Percentiles rank a stretch among this genome's conserved stretches.
These are phyloP conservation scores for Epizoanthus ramosus DNA, from an alignment of 92 coral and sea anemone genomes.

Conservation along the genomic window DNA sequence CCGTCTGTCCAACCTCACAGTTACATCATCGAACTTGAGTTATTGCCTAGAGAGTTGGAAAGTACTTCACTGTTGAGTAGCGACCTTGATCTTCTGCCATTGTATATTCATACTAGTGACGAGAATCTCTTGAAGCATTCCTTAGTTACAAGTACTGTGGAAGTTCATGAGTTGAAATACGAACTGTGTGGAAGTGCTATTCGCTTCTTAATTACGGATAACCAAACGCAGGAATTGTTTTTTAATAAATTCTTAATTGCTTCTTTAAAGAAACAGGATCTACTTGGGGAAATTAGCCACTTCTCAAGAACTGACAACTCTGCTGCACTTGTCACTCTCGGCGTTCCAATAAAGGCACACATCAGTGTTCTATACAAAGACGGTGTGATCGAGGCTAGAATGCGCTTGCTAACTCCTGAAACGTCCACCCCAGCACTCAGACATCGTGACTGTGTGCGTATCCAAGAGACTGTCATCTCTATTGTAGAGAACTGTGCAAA, in stretches of 20 bases:
- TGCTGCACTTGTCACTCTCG: neutral
- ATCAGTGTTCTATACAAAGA: neutral
- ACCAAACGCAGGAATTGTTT: neutral
- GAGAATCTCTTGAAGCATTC: neutral
- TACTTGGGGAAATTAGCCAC: neutral
- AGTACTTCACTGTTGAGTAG: neutral
- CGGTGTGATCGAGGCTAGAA: neutral
- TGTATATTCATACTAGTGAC: neutral
- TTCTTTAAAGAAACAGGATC: neutral
- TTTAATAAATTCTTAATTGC: neutral
- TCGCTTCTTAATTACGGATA: neutral
- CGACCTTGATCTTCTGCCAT: constrained; percentile 14
- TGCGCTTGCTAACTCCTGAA: no score
- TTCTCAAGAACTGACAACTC: neutral
- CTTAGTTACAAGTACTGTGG: neutral
- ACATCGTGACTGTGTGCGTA: no score
- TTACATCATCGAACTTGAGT: no score
- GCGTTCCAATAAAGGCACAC: neutral
- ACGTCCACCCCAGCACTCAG: no score
- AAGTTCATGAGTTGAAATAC: neutral
- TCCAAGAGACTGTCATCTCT: no score
- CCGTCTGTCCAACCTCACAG: no score
- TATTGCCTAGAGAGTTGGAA: neutral
- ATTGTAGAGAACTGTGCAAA: no score
- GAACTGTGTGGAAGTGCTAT: neutral